Evolutionary conservation across 1,140 invertebrate species (phyloP).

Genomic region (Drosophila nebulosa): DNA sequence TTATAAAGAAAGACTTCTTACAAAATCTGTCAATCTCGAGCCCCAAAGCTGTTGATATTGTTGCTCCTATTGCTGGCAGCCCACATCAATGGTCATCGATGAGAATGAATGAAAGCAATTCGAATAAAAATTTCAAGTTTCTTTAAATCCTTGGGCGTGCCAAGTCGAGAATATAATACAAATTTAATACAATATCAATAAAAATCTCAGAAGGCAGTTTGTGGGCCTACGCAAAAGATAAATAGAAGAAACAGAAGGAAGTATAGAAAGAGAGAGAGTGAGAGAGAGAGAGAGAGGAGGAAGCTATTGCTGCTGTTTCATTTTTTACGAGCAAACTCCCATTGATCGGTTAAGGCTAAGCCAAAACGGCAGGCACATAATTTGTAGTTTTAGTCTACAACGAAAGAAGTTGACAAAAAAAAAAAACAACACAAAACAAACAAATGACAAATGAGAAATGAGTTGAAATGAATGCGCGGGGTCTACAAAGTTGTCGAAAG

Average conservation of each 20-base stretch:
- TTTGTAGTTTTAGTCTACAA: conserved; percentile 1
- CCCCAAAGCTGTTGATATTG: background rate
- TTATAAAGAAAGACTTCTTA: background rate
- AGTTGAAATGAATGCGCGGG: background rate
- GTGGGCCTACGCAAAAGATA: background rate
- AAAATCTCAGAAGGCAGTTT: background rate
- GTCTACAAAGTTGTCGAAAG: conserved; percentile 5
- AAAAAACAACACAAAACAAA: background rate
- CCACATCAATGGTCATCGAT: background rate
- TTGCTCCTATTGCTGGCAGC: background rate
- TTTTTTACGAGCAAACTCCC: background rate
- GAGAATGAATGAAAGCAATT: background rate
- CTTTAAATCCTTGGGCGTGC: conserved; percentile 10
- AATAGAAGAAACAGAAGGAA: background rate
- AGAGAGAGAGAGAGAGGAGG: background rate
- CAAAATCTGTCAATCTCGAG: background rate
- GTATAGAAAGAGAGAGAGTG: too few species aligned
- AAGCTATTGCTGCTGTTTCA: background rate
- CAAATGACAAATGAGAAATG: conserved; percentile 5
- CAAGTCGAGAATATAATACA: background rate
- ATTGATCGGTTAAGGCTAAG: conserved; percentile 6
- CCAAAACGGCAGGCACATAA: conserved; percentile 10
- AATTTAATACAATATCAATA: background rate
- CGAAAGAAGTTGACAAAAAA: background rate
- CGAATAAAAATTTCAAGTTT: background rate